These are phyloP conservation scores for Drosophila nasuta DNA, from an alignment of 1,140 invertebrate genomes.

Conservation along the genomic window DNA sequence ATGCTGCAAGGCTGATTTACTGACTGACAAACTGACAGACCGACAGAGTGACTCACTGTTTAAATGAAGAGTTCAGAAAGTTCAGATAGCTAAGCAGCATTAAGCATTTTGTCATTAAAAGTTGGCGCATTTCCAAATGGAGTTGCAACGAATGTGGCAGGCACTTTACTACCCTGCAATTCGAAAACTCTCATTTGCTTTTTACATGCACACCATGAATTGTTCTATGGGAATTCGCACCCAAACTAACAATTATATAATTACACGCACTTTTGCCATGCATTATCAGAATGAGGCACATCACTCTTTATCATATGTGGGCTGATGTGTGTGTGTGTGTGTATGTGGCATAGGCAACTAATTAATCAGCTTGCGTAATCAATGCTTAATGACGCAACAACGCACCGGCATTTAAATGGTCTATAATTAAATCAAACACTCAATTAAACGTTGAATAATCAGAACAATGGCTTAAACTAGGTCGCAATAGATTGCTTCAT, in stretches of 20 bases:
- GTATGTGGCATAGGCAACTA: slow-evolving; percentile 50
- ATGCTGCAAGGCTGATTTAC: not conserved
- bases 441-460: slow-evolving; percentile 60
- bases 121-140: slow-evolving; percentile 40
- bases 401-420: slow-evolving; percentile 70
- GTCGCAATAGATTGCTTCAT: slow-evolving; percentile 34
- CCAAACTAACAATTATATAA: slow-evolving; percentile 65
- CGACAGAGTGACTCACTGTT: slow-evolving; percentile 37
- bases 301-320: slow-evolving; percentile 4
- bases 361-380: slow-evolving; percentile 77
- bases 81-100: slow-evolving; percentile 50
- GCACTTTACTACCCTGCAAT: slow-evolving; percentile 25
- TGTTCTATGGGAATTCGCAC: slow-evolving; percentile 18
- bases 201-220: too few species aligned
- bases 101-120: slow-evolving; percentile 72
- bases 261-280: slow-evolving; percentile 68
- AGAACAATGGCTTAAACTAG: slow-evolving; percentile 38
- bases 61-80: slow-evolving; percentile 32
- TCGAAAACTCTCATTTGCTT: not conserved
- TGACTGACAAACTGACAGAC: slow-evolving; percentile 27
- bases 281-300: slow-evolving; percentile 40
- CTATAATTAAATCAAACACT: slow-evolving; percentile 81
- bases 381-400: slow-evolving; percentile 77
- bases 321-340: slow-evolving; percentile 6
- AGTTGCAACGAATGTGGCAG: slow-evolving; percentile 1